Evolutionary conservation across 2,888 invertebrate species (phyloP).

Genomic region (Saturnia japonica): DNA sequence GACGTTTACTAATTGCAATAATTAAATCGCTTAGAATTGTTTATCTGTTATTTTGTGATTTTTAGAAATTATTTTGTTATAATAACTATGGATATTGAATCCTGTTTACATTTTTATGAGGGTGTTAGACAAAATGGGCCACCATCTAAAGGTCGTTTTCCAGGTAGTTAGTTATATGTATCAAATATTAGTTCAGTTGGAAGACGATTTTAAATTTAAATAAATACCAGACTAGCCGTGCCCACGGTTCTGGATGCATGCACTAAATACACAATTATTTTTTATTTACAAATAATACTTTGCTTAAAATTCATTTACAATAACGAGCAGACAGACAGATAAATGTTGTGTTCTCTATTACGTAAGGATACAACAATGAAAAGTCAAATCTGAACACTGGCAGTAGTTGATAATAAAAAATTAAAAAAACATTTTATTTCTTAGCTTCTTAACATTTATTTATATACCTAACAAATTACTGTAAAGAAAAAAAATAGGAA

Average conservation of each 20-base stretch:
- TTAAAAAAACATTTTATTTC: too few relatives aligned
- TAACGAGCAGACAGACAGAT: too few relatives aligned
- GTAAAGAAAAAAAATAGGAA: too few relatives aligned
- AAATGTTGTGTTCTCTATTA: too few relatives aligned
- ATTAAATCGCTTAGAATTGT: not conserved
- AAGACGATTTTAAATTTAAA: not conserved
- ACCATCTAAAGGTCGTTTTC: not conserved
- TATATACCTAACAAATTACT: too few relatives aligned
- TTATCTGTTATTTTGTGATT: not conserved
- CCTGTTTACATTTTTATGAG: not conserved
- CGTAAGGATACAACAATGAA: too few relatives aligned
- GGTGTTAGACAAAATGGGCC: not conserved
- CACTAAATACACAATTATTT: not conserved
- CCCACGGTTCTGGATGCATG: not conserved
- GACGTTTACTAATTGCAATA: conserved; percentile 8
- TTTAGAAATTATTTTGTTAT: conserved; percentile 1
- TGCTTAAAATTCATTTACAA: not conserved
- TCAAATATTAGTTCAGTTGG: not conserved
- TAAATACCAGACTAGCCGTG: not conserved
- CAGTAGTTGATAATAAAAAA: too few relatives aligned
- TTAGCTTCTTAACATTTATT: too few relatives aligned
- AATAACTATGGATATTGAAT: not conserved
- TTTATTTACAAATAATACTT: not conserved
- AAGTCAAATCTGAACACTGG: too few relatives aligned
- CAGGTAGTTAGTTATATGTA: not conserved